Base-by-base conservation (phyloP, 2,113 vertebrate species). In the Phylloscopus trochilus region DNA sequence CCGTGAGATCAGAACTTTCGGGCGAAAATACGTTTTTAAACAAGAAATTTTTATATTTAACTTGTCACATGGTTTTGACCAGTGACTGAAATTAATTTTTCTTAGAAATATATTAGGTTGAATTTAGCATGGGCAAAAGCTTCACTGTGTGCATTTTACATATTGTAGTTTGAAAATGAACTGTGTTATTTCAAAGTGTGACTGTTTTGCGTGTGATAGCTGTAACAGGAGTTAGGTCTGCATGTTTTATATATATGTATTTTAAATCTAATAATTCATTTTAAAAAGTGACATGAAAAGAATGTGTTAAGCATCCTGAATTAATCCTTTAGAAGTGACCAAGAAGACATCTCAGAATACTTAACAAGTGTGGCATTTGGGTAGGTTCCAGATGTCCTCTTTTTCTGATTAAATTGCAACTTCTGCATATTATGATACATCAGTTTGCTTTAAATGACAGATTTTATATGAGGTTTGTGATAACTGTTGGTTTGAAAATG, bases 211-310 rank as follows among this genome's bases (percentile, higher is more conserved):
- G n/a, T 41, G 3, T 23, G n/a, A n/a, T 2, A 51, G 44, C 46
- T 73, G 0, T 37, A 86, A 22, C 4, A 39, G 23, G 8, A 83
- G 5, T 44, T n/a, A 35, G 3, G 17, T n/a, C 14, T 15, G 41
- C 6, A 1, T 37, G 13, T 58, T 39, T 52, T 52, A 23, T 2
- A 3, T 5, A 7, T 7, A 13, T 18, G 5, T 56, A 5, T 23
- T 70, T 70, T 55, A 72, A 75, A 72, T 67, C 13, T 1, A 64
- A 8, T 7, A 64, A 64, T 33, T 43, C 0, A 6, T 73, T 79
- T 76, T 28, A 30, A 79, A 83, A 87, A 46, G 1, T 10, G 22
- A 47, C 13, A 56, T 46, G 0, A 27, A 70, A 78, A 60, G 59
- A 19, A 72, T 11, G 11, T 21, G 28, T 7, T 24, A 39, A 47